Conservation (phyloP, 2,113 vertebrate species). For the Motacilla alba region DNA sequence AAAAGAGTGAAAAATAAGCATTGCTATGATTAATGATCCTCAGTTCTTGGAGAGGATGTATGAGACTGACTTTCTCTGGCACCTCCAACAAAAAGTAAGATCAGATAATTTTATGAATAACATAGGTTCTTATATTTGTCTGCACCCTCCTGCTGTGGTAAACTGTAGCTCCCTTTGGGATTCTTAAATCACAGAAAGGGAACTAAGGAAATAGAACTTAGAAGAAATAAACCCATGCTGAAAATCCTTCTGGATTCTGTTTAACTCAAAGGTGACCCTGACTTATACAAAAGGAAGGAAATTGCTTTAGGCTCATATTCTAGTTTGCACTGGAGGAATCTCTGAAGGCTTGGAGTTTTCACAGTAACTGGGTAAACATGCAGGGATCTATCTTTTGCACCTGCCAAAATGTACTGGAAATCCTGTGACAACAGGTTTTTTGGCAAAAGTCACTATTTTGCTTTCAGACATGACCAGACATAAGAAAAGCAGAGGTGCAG, state of each 20-base stretch:
- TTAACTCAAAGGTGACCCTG: neutral
- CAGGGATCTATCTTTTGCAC: neutral
- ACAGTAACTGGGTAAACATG: neutral
- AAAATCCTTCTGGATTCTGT: neutral
- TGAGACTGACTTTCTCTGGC: neutral
- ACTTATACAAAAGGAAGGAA: neutral
- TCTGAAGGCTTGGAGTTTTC: neutral
- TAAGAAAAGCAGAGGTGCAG: neutral
- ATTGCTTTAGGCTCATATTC: neutral
- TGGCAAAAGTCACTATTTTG: neutral
- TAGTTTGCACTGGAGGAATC: neutral
- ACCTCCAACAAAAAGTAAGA: neutral
- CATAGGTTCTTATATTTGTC: neutral
- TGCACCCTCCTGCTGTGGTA: neutral
- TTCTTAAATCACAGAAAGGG: neutral
- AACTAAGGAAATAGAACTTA: neutral
- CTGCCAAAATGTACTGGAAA: neutral
- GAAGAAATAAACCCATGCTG: neutral
- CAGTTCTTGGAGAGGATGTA: neutral
- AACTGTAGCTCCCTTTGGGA: neutral
- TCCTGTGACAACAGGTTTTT: neutral
- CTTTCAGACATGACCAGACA: neutral
- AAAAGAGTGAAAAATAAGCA: neutral
- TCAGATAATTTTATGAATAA: neutral
- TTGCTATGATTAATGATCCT: neutral